Base-by-base conservation (phyloP, 2,888 invertebrate genomes). In the Nasonia oneida region DNA sequence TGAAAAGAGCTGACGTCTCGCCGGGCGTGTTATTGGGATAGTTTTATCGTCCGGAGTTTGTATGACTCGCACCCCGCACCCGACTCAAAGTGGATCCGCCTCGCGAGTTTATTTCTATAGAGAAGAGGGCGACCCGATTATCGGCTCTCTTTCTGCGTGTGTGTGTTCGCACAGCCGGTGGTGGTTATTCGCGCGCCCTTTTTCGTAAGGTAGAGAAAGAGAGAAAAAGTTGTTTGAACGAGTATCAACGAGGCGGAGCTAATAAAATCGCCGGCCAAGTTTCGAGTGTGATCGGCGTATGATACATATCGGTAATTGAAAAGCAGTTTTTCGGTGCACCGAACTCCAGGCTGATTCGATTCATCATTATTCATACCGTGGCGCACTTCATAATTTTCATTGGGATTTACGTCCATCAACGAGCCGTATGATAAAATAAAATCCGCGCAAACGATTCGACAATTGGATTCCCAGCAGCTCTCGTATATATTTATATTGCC, bases 381-480 rank as follows among this genome's bases (percentile, higher is more conserved):
- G 15, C 57, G 57, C 0, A 57, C 15, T 57, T 57, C n/a, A 6
- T 57, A n/a, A n/a, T n/a, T 57, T 57, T n/a, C n/a, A 57, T 2
- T 5, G 3, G 12, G 18, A 57, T 57, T 57, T 64, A 29, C 23
- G 2, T 23, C 64, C 2, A 23, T 23, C 64, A 29, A 29, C 18
- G 1, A 18, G 5, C 23, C 1, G 18, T 23, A 12, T 64, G 29
- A 23, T 29, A 64, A 29, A 23, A 64, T 15, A 29, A 50, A 29
- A 33, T 37, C 29, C 39, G 33, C 18, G 37, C 6, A 39, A 64
- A 61, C 42, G 18, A 61, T 50, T 47, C 47, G 14, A 42, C 73
- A 83, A 83, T 83, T 83, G 70, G 64, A 57, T 78, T 53, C 15
- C 29, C 29, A 29, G 15, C 2, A 73, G 71, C 29, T 53, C 57